phyloP scores from a whole-genome alignment of 2,888 invertebrate species.

The Plemyria rubiginata region DNA sequence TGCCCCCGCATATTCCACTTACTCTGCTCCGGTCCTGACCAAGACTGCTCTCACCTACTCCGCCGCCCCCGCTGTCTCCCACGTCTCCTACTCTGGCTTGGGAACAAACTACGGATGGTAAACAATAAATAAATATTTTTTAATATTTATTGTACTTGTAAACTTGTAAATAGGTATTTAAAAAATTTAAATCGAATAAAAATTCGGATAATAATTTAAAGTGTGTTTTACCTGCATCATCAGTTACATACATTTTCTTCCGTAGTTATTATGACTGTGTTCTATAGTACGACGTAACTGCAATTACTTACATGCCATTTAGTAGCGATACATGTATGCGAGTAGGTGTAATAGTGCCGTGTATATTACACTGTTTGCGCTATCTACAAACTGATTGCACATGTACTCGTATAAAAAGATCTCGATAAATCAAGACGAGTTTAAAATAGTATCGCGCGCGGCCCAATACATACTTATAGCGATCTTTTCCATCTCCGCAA shows the following conservation, averaged over 20 bases:
- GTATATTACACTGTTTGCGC: not conserved
- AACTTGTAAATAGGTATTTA: conserved; percentile 42
- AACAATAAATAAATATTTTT: conserved; percentile 42
- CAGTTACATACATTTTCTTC: conserved; percentile 24
- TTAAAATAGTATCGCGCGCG: not conserved
- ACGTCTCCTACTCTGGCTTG: conserved; percentile 86
- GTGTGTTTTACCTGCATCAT: conserved; percentile 25
- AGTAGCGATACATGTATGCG: not conserved
- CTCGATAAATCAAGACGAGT: not conserved
- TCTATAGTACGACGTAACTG: conserved; percentile 28
- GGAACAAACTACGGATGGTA: conserved; percentile 79
- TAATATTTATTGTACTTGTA: conserved; percentile 40
- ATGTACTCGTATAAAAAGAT: not conserved
- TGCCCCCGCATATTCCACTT: conserved; percentile 56
- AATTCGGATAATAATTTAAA: conserved; percentile 34
- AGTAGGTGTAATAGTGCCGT: not conserved
- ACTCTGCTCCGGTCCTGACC: conserved; percentile 72
- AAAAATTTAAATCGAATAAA: conserved; percentile 39
- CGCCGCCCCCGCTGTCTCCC: conserved; percentile 86
- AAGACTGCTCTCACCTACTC: conserved; percentile 71
- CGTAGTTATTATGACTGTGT: conserved; percentile 20
- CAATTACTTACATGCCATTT: conserved; percentile 20
- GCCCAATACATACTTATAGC: too few species aligned
- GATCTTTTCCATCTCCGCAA: not conserved
- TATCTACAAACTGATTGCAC: not conserved